Conservation (phyloP, 2,888 invertebrate genomes). For the Busseola fusca region DNA sequence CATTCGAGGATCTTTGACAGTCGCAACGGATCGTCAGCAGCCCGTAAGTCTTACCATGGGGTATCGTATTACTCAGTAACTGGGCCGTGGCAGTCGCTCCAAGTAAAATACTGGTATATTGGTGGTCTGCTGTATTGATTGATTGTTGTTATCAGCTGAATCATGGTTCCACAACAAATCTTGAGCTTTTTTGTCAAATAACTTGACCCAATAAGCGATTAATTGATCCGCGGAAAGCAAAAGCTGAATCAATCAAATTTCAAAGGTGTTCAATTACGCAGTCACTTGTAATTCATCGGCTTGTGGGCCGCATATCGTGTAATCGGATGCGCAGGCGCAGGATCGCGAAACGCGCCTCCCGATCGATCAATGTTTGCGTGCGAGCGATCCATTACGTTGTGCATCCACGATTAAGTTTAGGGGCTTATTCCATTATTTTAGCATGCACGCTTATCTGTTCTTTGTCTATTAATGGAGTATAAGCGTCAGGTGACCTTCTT, state of each 20-base stretch:
- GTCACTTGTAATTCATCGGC: constrained; percentile 64
- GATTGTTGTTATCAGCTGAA: constrained; percentile 23
- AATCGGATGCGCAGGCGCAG: constrained; percentile 64
- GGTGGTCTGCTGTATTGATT: not conserved
- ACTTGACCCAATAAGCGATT: not conserved
- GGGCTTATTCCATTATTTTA: constrained; percentile 43
- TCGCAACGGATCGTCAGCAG: not conserved
- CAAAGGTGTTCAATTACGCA: constrained; percentile 69
- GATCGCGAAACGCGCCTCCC: constrained; percentile 43
- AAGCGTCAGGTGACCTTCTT: not conserved
- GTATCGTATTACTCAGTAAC: not conserved
- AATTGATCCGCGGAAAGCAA: constrained; percentile 15
- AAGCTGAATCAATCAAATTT: constrained; percentile 59
- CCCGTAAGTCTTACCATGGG: not conserved
- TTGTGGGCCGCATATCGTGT: constrained; percentile 63
- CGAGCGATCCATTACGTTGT: constrained; percentile 63
- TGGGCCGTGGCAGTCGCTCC: not conserved
- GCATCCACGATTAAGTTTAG: constrained; percentile 54
- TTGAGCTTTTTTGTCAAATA: not conserved
- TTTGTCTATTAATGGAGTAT: constrained; percentile 7
- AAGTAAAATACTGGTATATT: not conserved
- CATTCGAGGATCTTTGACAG: not conserved
- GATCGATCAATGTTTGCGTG: constrained; percentile 68
- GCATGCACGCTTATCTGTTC: not conserved
- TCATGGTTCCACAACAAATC: not conserved